Conservation (phyloP, 2,888 invertebrate genomes). For the Tenodera sinensis region DNA sequence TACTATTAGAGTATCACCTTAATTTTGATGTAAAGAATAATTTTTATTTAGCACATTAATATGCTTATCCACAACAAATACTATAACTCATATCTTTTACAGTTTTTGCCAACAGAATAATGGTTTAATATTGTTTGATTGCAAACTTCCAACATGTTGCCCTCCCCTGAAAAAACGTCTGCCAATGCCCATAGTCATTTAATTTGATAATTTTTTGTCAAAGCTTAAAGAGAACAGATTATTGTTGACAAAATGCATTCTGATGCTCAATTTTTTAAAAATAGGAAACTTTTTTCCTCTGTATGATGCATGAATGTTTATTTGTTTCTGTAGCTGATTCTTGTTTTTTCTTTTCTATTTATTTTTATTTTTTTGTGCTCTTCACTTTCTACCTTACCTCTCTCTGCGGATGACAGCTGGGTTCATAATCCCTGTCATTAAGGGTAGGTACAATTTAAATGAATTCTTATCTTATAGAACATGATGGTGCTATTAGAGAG, state of each 20-base stretch:
- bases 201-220: no score
- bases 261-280: background rate
- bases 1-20: no score
- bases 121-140: no score
- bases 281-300: background rate
- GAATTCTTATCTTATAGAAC: background rate
- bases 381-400: constrained; percentile 40
- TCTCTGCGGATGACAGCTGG: constrained; percentile 42
- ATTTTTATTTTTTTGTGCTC: constrained; percentile 41
- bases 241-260: background rate
- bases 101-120: no score
- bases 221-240: no score
- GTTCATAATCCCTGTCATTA: constrained; percentile 46
- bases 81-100: no score
- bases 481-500: background rate
- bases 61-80: no score
- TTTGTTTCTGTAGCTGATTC: constrained; percentile 31
- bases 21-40: no score
- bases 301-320: constrained; percentile 25
- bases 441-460: constrained; percentile 44
- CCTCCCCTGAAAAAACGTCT: no score
- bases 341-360: constrained; percentile 35
- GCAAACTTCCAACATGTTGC: no score
- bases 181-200: no score
- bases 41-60: no score